Evolutionary conservation across 2,113 vertebrate species (phyloP).

Genomic region (Oreochromis niloticus): DNA sequence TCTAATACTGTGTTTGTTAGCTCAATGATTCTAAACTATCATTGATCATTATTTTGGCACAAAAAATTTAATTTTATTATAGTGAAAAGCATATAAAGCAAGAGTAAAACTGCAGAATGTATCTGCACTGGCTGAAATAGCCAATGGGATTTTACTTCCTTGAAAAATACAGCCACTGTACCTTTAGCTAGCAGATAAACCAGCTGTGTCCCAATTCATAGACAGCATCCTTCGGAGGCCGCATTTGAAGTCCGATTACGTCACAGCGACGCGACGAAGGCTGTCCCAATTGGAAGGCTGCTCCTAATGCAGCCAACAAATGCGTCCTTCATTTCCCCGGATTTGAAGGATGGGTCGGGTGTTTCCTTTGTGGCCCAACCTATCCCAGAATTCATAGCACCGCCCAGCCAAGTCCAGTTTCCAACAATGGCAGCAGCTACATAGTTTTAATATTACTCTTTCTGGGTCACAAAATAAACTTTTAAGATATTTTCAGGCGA

Average conservation of each 20-base stretch:
- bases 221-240: neutral
- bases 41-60: neutral
- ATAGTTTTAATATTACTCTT: neutral
- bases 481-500: neutral
- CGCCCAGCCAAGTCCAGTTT: neutral
- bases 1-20: neutral
- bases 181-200: neutral
- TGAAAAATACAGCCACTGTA: neutral
- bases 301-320: neutral
- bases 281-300: neutral
- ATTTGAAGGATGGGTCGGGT: neutral
- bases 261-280: rapidly evolving
- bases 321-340: neutral
- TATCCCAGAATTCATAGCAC: neutral
- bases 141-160: neutral
- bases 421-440: neutral
- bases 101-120: neutral
- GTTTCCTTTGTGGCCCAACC: neutral
- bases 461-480: neutral
- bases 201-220: neutral
- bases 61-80: neutral
- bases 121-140: neutral
- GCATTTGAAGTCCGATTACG: neutral
- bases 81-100: neutral
- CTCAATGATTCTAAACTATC: neutral